phyloP scores from a whole-genome alignment of 64 coral and sea anemone genomes.

The Porites australiensis region DNA sequence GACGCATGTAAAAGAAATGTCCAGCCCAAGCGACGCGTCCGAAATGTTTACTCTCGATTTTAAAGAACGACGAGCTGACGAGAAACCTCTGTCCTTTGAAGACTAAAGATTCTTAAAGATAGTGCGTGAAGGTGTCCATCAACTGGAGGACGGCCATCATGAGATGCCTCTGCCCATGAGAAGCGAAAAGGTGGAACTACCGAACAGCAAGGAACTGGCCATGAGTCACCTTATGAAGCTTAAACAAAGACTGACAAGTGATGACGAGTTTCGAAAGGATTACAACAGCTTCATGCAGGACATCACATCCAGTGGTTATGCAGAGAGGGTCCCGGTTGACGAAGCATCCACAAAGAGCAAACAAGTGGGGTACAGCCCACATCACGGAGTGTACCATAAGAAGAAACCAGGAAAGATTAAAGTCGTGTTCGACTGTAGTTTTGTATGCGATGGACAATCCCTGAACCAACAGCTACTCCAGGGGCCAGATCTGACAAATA shows the following conservation, averaged over 20 bases:
- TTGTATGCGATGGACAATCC: conserved; percentile 1
- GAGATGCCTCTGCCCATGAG: not conserved
- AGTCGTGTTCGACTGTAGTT: conserved; percentile 11
- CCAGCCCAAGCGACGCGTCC: no score
- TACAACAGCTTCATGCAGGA: not conserved
- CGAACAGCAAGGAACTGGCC: not conserved
- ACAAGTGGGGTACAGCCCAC: not conserved
- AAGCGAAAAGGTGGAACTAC: not conserved
- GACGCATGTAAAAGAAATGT: conserved; percentile 1
- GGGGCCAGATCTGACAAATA: not conserved
- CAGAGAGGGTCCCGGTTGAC: not conserved
- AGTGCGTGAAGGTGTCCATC: not conserved
- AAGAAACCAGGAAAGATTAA: not conserved
- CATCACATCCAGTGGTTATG: not conserved
- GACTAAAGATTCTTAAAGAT: not conserved
- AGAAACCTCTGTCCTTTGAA: not conserved
- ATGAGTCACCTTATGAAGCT: not conserved
- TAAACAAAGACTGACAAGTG: not conserved
- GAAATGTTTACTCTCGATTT: no score
- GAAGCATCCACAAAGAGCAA: not conserved
- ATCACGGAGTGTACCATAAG: not conserved
- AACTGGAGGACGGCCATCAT: not conserved
- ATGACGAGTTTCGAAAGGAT: not conserved
- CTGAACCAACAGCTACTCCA: not conserved
- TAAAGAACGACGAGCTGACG: not conserved